Evolutionary conservation across 2,113 vertebrate genomes (phyloP).

Genomic region (Manacus vitellinus): DNA sequence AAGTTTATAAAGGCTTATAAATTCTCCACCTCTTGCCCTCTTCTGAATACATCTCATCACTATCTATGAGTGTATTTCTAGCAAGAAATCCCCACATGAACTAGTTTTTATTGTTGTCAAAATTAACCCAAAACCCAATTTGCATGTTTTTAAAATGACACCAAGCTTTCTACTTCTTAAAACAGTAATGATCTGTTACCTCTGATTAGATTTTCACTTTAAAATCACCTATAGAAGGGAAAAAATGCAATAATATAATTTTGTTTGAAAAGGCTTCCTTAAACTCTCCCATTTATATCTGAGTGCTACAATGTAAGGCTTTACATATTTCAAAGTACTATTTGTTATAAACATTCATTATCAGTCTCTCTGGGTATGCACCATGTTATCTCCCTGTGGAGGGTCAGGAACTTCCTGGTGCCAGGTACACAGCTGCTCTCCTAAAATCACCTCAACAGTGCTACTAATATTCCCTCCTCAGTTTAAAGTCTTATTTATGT

Average conservation of each 20-base stretch:
- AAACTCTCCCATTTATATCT: not conserved
- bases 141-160: not conserved
- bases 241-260: not conserved
- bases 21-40: slow-evolving; percentile 65
- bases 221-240: not conserved
- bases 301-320: not conserved
- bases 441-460: not conserved
- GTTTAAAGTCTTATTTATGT: not conserved
- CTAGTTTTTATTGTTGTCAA: not conserved
- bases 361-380: not conserved
- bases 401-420: not conserved
- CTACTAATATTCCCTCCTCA: not conserved
- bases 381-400: not conserved
- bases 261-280: not conserved
- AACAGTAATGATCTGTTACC: not conserved
- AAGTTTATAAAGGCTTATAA: slow-evolving; percentile 41
- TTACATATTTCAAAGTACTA: not conserved
- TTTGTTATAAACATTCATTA: not conserved
- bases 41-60: slow-evolving; percentile 55
- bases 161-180: not conserved
- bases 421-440: not conserved
- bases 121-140: not conserved
- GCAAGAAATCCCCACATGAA: not conserved
- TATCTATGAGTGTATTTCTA: not conserved
- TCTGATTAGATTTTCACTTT: not conserved